Conservation (phyloP, 2,888 invertebrate species). For the Sarcophaga caerulescens region DNA sequence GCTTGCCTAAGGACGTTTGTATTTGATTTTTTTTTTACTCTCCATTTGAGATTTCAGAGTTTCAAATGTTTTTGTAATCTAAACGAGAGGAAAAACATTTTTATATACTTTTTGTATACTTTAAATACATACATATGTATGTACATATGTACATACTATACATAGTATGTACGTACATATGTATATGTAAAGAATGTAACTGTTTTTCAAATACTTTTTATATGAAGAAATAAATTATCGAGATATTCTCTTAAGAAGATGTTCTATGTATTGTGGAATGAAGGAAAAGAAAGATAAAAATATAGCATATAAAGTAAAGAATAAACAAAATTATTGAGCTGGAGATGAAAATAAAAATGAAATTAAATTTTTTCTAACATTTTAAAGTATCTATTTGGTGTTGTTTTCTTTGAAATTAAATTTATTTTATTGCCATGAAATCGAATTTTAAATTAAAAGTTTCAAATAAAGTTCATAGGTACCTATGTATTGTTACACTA, state of each 20-base stretch:
- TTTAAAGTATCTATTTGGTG: too few species aligned
- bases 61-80: slow-evolving; percentile 24
- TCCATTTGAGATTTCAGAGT: neutral
- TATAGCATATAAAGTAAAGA: neutral
- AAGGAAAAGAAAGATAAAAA: neutral
- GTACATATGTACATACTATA: too few species aligned
- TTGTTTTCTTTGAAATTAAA: too few species aligned
- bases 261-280: neutral
- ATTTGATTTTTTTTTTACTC: neutral
- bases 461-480: too few species aligned
- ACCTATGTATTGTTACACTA: too few species aligned
- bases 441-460: too few species aligned
- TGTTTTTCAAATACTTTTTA: slow-evolving; percentile 51
- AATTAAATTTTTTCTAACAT: too few species aligned
- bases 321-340: too few species aligned
- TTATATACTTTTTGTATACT: slow-evolving; percentile 42
- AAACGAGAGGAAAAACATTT: slow-evolving; percentile 31
- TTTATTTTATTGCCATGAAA: too few species aligned
- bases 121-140: too few species aligned
- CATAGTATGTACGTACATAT: too few species aligned
- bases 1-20: slow-evolving; percentile 34
- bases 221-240: slow-evolving; percentile 22
- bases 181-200: slow-evolving; percentile 31
- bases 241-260: neutral
- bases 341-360: too few species aligned